Evolutionary conservation across 2,797 vertebrate genomes (phyloP), one percentile per base, ranked within the genome.

Genomic region (Eupleurogrammus muticus): DNA sequence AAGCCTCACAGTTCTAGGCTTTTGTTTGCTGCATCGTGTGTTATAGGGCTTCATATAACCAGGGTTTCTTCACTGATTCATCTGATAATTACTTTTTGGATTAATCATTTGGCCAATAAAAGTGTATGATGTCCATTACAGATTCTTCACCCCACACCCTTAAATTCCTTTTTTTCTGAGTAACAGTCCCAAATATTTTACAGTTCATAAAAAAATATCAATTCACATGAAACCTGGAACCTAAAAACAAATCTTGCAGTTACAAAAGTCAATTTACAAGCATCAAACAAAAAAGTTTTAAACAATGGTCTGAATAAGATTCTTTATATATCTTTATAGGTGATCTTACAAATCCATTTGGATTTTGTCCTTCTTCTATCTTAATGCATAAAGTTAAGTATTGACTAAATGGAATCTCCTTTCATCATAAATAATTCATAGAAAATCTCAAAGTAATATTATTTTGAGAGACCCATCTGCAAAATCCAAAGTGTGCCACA

Each of bases 401-500:
- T 19, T 48, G 42, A 23, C 44, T 54, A 17, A 42, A 16, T 14
- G 6, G 4, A 5, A 42, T 42, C 32, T 12, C 12, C 58, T 70
- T 70, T 55, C 14, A 57, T 73, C 28, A 20, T 1, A 58, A 21
- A 47, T n/a, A 32, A 47, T 47, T 56, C 32, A 66, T 16, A 24
- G 13, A 56, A 47, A 11, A 4, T 17, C n/a, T 47, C n/a, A 19
- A 19, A 42, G 11, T 21, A 42, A 34, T 12, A 28, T 12, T 9
- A 23, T 23, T 3, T 3, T 36, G 24, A 47, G 19, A 51, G 20
- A 3, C 23, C 19, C 3, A 4, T 51, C 12, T 34, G 36, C 28
- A 53, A 65, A 73, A 47, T 54, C 34, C 16, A 40, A 42, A 42
- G 13, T 17, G 16, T 44, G 14, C 5, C 16, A 44, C 5, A 5